Evolutionary conservation across 2,113 vertebrate species (phyloP).

Genomic region (Drymodes brunneopygia): DNA sequence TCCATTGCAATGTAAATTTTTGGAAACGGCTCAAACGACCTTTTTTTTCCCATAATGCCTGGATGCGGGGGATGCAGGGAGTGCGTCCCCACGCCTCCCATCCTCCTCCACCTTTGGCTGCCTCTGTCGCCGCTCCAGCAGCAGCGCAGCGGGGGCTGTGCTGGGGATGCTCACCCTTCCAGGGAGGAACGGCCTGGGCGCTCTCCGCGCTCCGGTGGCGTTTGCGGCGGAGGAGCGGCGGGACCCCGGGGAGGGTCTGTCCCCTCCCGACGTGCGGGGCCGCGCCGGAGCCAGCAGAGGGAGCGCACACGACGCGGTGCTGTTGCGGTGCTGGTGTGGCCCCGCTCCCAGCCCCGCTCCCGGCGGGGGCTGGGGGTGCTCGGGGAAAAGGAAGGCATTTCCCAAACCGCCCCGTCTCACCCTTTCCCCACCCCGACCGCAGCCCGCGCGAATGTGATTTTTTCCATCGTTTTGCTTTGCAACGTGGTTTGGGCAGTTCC

Average conservation of each 20-base stretch:
- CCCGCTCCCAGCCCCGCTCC: not conserved
- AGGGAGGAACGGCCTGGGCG: not conserved
- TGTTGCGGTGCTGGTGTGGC: not conserved
- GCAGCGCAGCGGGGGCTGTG: not conserved
- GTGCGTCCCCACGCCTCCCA: not conserved
- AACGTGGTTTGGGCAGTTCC: not conserved
- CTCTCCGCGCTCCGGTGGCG: fast-evolving
- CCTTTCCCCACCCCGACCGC: not conserved
- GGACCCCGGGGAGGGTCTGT: not conserved
- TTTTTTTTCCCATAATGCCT: not conserved
- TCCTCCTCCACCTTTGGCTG: not conserved
- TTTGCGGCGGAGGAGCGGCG: not conserved
- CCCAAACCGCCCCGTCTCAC: fast-evolving
- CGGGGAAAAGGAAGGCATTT: fast-evolving
- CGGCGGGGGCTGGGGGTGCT: not conserved
- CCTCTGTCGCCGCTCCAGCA: fast-evolving
- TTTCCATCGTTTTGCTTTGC: too few relatives aligned
- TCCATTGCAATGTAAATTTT: fast-evolving
- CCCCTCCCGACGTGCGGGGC: not conserved
- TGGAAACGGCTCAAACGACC: fast-evolving
- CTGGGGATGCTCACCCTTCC: fast-evolving
- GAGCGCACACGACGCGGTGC: conserved; percentile 13
- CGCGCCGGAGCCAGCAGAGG: conserved; percentile 49
- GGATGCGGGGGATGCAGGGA: not conserved
- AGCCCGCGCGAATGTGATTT: not conserved